These are phyloP conservation scores for Tetrao urogallus DNA, from an alignment of 2,113 vertebrate genomes.

Conservation along the genomic window DNA sequence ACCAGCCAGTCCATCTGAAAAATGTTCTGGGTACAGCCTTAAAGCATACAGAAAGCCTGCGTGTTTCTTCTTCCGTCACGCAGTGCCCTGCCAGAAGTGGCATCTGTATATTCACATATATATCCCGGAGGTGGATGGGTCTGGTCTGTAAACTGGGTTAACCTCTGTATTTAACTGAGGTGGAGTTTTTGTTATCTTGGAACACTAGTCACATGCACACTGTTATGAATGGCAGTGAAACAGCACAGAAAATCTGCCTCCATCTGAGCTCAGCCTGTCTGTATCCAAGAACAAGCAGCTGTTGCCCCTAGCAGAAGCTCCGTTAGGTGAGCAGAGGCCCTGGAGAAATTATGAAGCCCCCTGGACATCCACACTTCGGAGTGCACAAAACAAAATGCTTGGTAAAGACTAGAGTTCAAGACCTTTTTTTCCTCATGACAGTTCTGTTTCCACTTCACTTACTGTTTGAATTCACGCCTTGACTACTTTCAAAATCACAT, in stretches of 20 bases:
- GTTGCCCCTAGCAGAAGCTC: not conserved
- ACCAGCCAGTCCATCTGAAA: not conserved
- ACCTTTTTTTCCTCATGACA: not conserved
- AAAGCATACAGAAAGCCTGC: not conserved
- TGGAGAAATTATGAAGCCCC: conserved; percentile 8
- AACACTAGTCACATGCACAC: not conserved
- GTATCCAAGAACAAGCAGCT: not conserved
- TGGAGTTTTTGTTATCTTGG: not conserved
- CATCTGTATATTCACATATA: not conserved
- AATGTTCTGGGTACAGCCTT: not conserved
- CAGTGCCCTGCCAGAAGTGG: not conserved
- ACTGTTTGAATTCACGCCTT: conserved; percentile 8
- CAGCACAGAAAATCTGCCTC: not conserved
- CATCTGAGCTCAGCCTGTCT: not conserved
- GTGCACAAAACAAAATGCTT: not conserved
- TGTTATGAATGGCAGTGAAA: not conserved
- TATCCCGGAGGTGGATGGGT: not conserved
- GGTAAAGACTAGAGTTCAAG: not conserved
- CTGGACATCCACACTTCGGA: not conserved
- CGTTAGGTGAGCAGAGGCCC: not conserved
- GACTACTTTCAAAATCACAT: conserved; percentile 20
- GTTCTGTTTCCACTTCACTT: conserved; percentile 15
- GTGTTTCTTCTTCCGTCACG: accelerated
- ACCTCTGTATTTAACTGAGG: not conserved
- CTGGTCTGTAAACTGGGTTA: not conserved